phyloP scores from a whole-genome alignment of 2,797 vertebrate species.

The Pseudocheirus occidentalis region DNA sequence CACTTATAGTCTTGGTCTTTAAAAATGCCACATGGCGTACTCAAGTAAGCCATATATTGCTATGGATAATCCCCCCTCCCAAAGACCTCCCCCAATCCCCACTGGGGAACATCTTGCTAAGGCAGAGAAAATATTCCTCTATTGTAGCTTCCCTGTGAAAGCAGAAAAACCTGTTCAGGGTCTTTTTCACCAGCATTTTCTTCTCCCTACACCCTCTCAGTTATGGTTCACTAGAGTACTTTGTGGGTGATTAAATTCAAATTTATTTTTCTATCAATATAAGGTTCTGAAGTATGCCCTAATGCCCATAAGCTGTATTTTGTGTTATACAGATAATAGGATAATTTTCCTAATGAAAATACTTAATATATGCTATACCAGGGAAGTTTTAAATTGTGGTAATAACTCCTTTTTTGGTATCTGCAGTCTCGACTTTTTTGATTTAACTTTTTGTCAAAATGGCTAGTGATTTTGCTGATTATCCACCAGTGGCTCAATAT shows the following conservation, averaged over 20 bases:
- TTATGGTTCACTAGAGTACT: slow-evolving; percentile 44
- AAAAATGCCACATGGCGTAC: slow-evolving; percentile 39
- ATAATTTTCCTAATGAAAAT: slow-evolving; percentile 74
- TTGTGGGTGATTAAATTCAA: slow-evolving; percentile 58
- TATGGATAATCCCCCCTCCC: neutral
- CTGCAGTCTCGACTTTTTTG: slow-evolving; percentile 57
- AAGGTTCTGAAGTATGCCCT: slow-evolving; percentile 56
- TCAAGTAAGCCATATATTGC: slow-evolving; percentile 43
- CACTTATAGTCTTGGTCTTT: slow-evolving; percentile 52
- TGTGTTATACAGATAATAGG: slow-evolving; percentile 54
- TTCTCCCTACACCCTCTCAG: slow-evolving; percentile 26
- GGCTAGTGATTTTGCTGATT: slow-evolving; percentile 69
- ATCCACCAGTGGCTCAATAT: slow-evolving; percentile 47
- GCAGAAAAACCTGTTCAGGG: slow-evolving; percentile 37
- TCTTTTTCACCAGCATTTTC: slow-evolving; percentile 45
- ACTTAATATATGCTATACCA: slow-evolving; percentile 46
- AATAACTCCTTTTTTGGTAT: slow-evolving; percentile 68
- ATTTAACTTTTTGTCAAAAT: slow-evolving; percentile 62
- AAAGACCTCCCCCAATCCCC: neutral
- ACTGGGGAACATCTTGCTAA: slow-evolving; percentile 38
- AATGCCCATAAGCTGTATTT: slow-evolving; percentile 70
- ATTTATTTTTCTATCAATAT: slow-evolving; percentile 66
- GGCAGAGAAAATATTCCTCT: slow-evolving; percentile 38
- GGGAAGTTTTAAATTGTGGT: slow-evolving; percentile 60
- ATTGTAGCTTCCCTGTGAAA: slow-evolving; percentile 54